These are phyloP conservation scores for Ophraella communa DNA, from an alignment of 2,888 invertebrate genomes.

Conservation along the genomic window DNA sequence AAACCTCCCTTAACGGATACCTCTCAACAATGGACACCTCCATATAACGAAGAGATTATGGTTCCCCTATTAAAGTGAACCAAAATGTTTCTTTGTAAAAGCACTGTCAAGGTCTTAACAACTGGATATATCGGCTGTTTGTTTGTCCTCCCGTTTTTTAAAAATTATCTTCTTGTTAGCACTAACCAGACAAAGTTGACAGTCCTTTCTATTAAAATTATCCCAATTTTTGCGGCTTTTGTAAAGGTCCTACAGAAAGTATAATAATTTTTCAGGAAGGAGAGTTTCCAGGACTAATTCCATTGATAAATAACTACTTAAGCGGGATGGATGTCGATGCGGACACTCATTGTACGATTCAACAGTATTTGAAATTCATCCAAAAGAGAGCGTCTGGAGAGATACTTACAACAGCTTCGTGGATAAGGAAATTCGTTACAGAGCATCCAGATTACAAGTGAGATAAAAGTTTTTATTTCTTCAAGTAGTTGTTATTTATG, in stretches of 20 bases:
- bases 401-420: constrained; percentile 90
- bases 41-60: too few relatives aligned
- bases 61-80: too few relatives aligned
- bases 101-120: too few relatives aligned
- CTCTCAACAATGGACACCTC: too few relatives aligned
- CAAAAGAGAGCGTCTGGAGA: constrained; percentile 86
- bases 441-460: constrained; percentile 92
- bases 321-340: constrained; percentile 96
- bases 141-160: too few relatives aligned
- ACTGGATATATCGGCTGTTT: too few relatives aligned
- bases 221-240: background rate
- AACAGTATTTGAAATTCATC: constrained; percentile 94
- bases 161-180: too few relatives aligned
- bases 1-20: too few relatives aligned
- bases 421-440: constrained; percentile 90
- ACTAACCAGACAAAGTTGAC: background rate
- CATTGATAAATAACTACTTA: constrained; percentile 92
- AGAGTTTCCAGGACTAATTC: constrained; percentile 92
- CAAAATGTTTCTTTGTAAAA: too few relatives aligned
- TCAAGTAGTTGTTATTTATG: background rate
- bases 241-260: background rate
- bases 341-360: constrained; percentile 95
- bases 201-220: background rate
- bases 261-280: constrained; percentile 67
- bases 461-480: constrained; percentile 46